A percentile compares a stretch with the other conserved stretches of the same genome.
Conservation (phyloP, 1,140 invertebrate genomes). For the Riptortus pedestris region DNA sequence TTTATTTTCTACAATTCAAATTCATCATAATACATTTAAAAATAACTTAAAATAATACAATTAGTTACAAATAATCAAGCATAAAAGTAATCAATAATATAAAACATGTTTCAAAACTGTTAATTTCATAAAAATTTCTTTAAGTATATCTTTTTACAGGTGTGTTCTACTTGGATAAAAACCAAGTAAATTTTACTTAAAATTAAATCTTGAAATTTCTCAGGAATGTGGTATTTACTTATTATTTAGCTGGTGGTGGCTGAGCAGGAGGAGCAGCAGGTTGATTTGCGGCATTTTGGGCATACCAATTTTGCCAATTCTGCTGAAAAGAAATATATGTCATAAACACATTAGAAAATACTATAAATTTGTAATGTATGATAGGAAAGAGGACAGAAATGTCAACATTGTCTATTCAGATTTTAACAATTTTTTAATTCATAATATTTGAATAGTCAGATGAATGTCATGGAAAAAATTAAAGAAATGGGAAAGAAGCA, state of each 20-base stretch:
- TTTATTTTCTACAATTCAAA: conserved; percentile 4
- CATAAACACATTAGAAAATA: conserved; percentile 26
- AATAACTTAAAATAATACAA: conserved; percentile 7
- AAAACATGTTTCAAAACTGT: not conserved
- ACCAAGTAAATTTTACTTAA: conserved; percentile 5
- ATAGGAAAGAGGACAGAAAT: no score
- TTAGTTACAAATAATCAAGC: conserved; percentile 1
- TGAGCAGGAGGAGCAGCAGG: conserved; percentile 2
- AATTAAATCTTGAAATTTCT: not conserved
- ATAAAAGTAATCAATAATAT: not conserved
- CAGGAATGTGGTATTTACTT: conserved; percentile 10
- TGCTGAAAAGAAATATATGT: conserved; percentile 25
- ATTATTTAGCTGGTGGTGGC: conserved; percentile 19
- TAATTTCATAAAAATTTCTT: conserved; percentile 5
- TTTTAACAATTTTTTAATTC: no score
- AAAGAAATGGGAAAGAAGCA: no score
- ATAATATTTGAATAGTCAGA: no score
- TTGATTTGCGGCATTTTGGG: conserved; percentile 8
- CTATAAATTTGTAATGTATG: no score
- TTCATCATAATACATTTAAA: conserved; percentile 6
- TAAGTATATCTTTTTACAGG: not conserved
- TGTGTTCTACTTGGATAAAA: not conserved
- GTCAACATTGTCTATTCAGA: no score
- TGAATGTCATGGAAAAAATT: no score
- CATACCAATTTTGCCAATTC: conserved; percentile 25